phyloP scores from a whole-genome alignment of 2,797 vertebrate genomes.

The Brachymystax lenok region DNA sequence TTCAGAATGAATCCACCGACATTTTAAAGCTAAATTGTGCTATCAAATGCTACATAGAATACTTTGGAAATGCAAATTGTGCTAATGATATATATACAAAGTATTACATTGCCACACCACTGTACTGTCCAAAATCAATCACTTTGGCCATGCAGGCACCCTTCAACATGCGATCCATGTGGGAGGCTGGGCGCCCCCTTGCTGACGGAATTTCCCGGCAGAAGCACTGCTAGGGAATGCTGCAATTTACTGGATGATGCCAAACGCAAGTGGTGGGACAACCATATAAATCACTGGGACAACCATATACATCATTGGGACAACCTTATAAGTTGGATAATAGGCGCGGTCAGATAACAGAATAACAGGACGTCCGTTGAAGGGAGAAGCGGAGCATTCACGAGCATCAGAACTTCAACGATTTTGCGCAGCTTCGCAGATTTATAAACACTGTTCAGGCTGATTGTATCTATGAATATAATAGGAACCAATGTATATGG shows the following conservation, averaged over 20 bases:
- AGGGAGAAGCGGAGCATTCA: constrained; percentile 53
- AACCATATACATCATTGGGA: not conserved
- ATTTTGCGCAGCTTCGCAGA: constrained; percentile 51
- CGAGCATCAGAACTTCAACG: constrained; percentile 32
- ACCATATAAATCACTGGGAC: constrained; percentile 13
- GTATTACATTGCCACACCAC: not conserved
- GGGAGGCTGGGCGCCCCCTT: constrained; percentile 21
- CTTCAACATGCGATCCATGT: not conserved
- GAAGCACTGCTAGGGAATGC: constrained; percentile 3
- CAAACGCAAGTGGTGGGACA: constrained; percentile 11
- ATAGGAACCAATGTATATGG: too few relatives aligned
- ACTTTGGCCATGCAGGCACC: not conserved
- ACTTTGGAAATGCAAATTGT: too few relatives aligned
- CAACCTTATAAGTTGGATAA: too few relatives aligned
- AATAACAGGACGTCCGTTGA: constrained; percentile 71
- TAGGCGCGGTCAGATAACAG: constrained; percentile 60
- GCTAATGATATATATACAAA: not conserved
- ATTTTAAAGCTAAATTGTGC: not conserved
- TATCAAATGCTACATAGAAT: not conserved
- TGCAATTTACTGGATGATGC: constrained; percentile 24
- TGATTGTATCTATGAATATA: not conserved
- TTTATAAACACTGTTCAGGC: constrained; percentile 19
- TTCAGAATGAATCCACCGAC: not conserved
- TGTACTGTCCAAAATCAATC: not conserved
- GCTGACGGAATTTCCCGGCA: constrained; percentile 10